Percentiles rank a stretch among this genome's conserved stretches.
Evolutionary conservation across 2,888 invertebrate genomes (phyloP).

Genomic region (Pemphredon lugubris): DNA sequence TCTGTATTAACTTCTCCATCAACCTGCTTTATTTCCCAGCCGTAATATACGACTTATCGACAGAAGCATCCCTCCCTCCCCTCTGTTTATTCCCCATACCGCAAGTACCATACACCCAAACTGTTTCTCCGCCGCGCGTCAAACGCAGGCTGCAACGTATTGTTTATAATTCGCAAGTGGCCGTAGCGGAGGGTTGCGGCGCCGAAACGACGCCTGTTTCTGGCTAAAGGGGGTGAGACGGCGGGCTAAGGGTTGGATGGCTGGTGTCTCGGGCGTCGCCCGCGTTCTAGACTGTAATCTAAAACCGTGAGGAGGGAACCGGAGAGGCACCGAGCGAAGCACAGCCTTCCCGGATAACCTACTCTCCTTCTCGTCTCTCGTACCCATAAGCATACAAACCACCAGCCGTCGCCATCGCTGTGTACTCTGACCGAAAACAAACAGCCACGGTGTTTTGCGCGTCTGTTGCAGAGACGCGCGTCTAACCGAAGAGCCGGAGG

Average conservation of each 20-base stretch:
- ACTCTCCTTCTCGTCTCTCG: constrained; percentile 3
- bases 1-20: too few relatives aligned
- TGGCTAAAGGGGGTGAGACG: neutral
- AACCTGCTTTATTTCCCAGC: too few relatives aligned
- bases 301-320: constrained; percentile 10
- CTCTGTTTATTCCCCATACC: too few relatives aligned
- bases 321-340: neutral
- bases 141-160: constrained; percentile 18
- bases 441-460: constrained; percentile 12
- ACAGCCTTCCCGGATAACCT: constrained; percentile 14
- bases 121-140: constrained; percentile 16
- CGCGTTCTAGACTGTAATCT: constrained; percentile 30
- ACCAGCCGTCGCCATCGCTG: constrained; percentile 1
- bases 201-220: constrained; percentile 9
- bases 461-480: neutral
- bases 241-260: neutral
- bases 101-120: neutral
- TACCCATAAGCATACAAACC: constrained; percentile 17
- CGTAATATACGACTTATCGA: too few relatives aligned
- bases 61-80: too few relatives aligned
- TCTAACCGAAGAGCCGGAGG: neutral
- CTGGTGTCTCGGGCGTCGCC: neutral
- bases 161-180: constrained; percentile 30
- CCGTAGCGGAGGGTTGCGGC: neutral
- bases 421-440: constrained; percentile 34